Percentiles rank a stretch among this genome's conserved stretches.
Evolutionary conservation across 1,140 invertebrate species (phyloP).

Genomic region (Cheumatopsyche charites): DNA sequence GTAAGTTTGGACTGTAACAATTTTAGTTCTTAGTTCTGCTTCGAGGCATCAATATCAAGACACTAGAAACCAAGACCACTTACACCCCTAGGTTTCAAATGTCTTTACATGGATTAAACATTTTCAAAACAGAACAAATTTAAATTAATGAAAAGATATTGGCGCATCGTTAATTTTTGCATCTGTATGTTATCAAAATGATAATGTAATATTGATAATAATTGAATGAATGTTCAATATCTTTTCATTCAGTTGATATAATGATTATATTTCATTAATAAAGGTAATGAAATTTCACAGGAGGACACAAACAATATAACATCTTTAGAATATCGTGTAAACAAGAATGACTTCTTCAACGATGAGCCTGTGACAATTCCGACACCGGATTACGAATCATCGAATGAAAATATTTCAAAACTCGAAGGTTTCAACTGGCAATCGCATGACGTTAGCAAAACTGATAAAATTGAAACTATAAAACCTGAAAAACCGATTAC

Average conservation of each 20-base stretch:
- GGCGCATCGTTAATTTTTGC: no score
- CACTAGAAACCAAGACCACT: no score
- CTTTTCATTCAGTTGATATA: no score
- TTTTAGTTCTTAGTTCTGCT: no score
- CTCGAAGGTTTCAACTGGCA: not conserved
- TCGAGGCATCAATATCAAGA: no score
- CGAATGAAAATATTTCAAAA: no score
- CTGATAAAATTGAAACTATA: not conserved
- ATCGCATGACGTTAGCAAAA: not conserved
- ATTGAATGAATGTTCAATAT: no score
- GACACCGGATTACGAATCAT: not conserved
- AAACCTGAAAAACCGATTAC: not conserved
- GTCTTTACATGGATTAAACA: no score
- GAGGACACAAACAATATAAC: constrained; percentile 50
- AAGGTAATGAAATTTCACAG: not conserved
- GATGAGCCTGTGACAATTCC: not conserved
- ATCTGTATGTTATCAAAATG: no score
- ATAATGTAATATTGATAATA: no score
- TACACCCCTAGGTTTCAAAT: not conserved
- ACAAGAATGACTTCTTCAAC: constrained; percentile 35
- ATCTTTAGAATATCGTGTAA: constrained; percentile 52
- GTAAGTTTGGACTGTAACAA: not conserved
- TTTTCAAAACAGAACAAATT: no score
- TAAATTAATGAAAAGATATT: no score
- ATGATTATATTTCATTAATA: not conserved